These are phyloP conservation scores for Ceratitis capitata DNA, from an alignment of 1,140 invertebrate genomes.

Conservation along the genomic window DNA sequence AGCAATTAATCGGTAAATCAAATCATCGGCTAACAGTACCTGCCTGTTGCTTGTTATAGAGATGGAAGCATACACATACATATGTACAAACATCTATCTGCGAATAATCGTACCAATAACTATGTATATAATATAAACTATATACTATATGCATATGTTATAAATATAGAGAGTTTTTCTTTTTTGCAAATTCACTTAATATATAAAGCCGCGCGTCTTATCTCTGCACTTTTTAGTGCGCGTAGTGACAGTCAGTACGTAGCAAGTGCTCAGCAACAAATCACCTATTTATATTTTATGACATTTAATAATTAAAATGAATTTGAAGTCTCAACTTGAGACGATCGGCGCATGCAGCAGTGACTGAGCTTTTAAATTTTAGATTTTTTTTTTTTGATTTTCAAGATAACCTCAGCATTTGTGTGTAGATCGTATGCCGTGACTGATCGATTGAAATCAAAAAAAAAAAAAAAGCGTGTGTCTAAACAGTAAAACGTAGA, in stretches of 20 bases:
- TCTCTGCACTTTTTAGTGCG: neutral
- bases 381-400: no score
- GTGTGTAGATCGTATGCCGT: neutral
- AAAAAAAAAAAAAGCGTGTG: neutral
- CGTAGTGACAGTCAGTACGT: neutral
- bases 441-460: neutral
- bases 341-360: no score
- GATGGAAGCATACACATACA: neutral
- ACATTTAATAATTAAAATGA: neutral
- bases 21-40: neutral
- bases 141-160: neutral
- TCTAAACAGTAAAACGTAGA: neutral
- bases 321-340: no score
- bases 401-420: neutral
- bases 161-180: neutral
- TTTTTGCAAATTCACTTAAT: neutral
- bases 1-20: neutral
- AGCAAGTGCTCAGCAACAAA: neutral
- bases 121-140: neutral
- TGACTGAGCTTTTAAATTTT: no score
- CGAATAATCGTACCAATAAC: no score
- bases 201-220: neutral
- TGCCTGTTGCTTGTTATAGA: neutral
- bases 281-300: neutral
- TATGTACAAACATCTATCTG: neutral